phyloP scores from a whole-genome alignment of 2,113 vertebrate species.

The Chionomys nivalis region DNA sequence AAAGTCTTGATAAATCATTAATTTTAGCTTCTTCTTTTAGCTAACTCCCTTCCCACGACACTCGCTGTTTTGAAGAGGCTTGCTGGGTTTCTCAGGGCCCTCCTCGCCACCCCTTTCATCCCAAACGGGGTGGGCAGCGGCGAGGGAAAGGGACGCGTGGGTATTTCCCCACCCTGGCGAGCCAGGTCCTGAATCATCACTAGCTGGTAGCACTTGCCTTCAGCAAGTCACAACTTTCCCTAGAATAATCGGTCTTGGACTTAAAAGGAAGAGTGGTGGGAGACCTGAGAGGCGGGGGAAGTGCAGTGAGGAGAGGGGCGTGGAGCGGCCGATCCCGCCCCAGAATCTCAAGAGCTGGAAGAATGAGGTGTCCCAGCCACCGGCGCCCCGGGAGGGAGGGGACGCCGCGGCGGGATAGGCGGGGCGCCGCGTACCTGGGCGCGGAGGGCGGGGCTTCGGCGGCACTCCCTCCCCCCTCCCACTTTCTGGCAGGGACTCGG shows the following conservation, averaged over 20 bases:
- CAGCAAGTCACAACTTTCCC: conserved; percentile 2
- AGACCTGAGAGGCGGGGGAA: neutral
- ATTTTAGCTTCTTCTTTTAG: neutral
- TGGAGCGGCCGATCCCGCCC: neutral
- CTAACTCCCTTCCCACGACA: neutral
- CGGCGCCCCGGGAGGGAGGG: rapidly evolving
- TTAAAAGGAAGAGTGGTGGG: conserved; percentile 69
- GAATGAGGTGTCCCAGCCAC: neutral
- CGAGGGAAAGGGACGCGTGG: neutral
- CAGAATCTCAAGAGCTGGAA: neutral
- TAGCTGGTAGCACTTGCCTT: neutral
- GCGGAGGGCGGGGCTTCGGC: conserved; percentile 57
- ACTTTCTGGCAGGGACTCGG: conserved; percentile 78
- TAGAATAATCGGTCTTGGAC: conserved; percentile 23
- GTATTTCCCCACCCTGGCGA: neutral
- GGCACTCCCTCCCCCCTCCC: neutral
- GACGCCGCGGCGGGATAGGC: neutral
- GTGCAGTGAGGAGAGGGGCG: neutral
- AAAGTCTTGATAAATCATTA: neutral
- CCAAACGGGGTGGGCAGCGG: neutral
- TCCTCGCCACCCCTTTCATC: neutral
- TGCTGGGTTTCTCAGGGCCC: neutral
- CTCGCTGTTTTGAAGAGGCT: neutral
- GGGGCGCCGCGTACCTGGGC: conserved; percentile 59
- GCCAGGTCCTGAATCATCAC: conserved; percentile 52